Evolutionary conservation across 2,113 vertebrate species (phyloP), one percentile per base, ranked within the genome.

Genomic region (Cromileptes altivelis): DNA sequence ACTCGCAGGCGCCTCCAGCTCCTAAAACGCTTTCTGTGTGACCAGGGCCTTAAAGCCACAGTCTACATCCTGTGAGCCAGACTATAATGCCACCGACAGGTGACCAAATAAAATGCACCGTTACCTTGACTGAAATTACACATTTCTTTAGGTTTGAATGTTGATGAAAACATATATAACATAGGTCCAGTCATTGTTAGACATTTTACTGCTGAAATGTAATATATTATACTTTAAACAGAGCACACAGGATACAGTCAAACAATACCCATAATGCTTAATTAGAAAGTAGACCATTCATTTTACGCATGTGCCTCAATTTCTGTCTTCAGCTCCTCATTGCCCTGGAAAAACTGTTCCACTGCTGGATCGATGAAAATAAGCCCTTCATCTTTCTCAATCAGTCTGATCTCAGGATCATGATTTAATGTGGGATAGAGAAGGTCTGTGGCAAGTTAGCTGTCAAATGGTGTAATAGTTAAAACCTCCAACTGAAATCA

Each of bases 361-460:
- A 25, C 60, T 5, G 6, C 70, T 50, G 40, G 76, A 63, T 75
- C 3, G 0, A 58, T 70, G 47, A 12, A 68, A 47, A 62, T 15
- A 4, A 62, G 56, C 30, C 13, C 13, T 42, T 18, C 4, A 27
- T 53, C 52, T 19, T 21, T 50, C 40, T 70, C 11, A 50, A 49
- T 70, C 64, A 30, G 23, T 62, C 18, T 53, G n/a, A 69, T 69
- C n/a, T 68, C 15, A 45, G 37, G 11, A n/a, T 63, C 49, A 64
- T 21, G 11, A 53, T 37, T 62, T 6, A 47, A 4, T 23, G 17
- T 57, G 23, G 30, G 45, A 37, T 17, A 15, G 14, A 68, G 21
- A 52, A 10, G 1, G 42, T 73, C 27, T 25, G 55, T 9, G 15
- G 11, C 33, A n/a, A 40, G 47, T 75, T 42, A n/a, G 21, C 55